A percentile compares a stretch with the other conserved stretches of the same genome.
These are phyloP conservation scores for Guaruba guarouba DNA, from an alignment of 2,113 vertebrate genomes.

Conservation along the genomic window DNA sequence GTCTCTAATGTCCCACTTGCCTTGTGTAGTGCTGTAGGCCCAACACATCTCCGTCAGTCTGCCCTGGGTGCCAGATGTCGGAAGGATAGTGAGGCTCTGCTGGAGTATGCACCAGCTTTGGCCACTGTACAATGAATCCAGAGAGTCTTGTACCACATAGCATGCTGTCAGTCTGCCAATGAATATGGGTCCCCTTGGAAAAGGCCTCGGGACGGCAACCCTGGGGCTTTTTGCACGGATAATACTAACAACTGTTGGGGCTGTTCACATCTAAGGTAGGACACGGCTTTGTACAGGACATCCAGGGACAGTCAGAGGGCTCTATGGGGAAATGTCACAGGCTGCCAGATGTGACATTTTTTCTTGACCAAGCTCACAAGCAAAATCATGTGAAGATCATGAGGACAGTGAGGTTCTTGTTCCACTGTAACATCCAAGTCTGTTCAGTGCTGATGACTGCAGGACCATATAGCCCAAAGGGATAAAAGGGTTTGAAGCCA, in stretches of 20 bases:
- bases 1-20: neutral
- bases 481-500: neutral
- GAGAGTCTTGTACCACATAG: neutral
- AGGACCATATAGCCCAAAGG: neutral
- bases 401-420: neutral
- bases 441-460: neutral
- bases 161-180: neutral
- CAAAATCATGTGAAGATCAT: neutral
- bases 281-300: neutral
- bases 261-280: neutral
- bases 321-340: neutral
- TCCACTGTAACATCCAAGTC: neutral
- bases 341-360: neutral
- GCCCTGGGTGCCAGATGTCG: neutral
- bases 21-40: neutral
- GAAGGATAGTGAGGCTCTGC: neutral
- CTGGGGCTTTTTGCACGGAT: neutral
- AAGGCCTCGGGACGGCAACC: neutral
- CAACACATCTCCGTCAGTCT: neutral
- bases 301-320: neutral
- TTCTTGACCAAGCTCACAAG: neutral
- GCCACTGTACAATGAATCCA: neutral
- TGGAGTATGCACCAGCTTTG: neutral
- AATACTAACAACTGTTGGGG: neutral
- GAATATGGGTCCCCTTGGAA: neutral